phyloP scores from a whole-genome alignment of 2,888 invertebrate genomes.

The Nemapogon koenigi region DNA sequence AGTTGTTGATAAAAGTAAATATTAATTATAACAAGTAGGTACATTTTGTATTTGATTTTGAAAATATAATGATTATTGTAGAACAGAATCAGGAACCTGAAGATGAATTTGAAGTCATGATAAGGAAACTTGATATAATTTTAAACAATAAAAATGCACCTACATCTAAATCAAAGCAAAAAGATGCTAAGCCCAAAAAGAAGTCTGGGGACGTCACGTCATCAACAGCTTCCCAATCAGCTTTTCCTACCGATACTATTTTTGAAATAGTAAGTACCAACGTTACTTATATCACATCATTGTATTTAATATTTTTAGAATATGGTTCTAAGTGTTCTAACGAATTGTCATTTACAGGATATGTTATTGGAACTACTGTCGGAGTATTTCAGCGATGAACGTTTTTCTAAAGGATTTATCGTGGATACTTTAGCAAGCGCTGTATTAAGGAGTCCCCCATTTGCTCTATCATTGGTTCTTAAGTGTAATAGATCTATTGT shows the following conservation, averaged over 20 bases:
- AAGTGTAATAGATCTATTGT: slow-evolving; percentile 38
- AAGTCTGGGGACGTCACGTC: not conserved
- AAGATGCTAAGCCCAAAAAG: not conserved
- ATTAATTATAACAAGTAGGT: no score
- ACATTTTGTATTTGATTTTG: no score
- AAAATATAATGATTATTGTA: not conserved
- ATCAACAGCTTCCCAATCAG: not conserved
- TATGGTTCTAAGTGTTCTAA: not conserved
- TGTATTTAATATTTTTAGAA: not conserved
- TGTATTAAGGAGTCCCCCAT: slow-evolving; percentile 33
- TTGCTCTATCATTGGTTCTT: slow-evolving; percentile 34
- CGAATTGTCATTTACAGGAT: slow-evolving; percentile 28
- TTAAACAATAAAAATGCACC: not conserved
- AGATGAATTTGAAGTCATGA: slow-evolving; percentile 4
- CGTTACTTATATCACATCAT: not conserved
- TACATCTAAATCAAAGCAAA: not conserved
- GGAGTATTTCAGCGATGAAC: slow-evolving; percentile 32
- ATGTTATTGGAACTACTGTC: slow-evolving; percentile 37
- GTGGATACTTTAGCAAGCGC: slow-evolving; percentile 43
- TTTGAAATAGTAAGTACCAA: not conserved
- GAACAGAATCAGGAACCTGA: not conserved
- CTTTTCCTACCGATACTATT: not conserved
- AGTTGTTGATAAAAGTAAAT: no score
- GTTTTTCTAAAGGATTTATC: slow-evolving; percentile 40
- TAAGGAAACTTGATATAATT: slow-evolving; percentile 1